Conservation (phyloP, 2,888 invertebrate genomes). For the Aelia acuminata region DNA sequence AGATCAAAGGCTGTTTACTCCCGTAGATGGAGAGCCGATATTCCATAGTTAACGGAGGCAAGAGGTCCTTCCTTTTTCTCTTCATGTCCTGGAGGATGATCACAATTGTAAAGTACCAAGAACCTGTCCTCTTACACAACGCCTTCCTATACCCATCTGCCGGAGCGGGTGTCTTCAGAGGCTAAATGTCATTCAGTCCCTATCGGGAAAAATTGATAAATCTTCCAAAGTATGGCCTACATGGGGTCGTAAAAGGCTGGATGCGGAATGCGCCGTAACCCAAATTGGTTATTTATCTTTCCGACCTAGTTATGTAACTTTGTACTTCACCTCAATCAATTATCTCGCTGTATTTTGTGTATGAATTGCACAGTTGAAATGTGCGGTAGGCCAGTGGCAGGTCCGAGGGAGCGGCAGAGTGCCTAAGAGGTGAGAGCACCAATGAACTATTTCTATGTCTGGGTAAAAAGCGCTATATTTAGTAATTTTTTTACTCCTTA, state of each 20-base stretch:
- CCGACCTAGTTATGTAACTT: background rate
- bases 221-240: slow-evolving; percentile 14
- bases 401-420: too few relatives aligned
- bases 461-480: too few relatives aligned
- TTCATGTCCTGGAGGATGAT: background rate
- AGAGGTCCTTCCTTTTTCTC: background rate
- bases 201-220: slow-evolving; percentile 27
- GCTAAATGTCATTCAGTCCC: slow-evolving; percentile 21
- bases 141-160: slow-evolving; percentile 24
- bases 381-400: too few relatives aligned
- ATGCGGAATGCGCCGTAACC: slow-evolving; percentile 3
- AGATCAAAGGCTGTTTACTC: too few relatives aligned
- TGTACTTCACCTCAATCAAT: background rate
- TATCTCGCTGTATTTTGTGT: too few relatives aligned
- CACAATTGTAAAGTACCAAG: slow-evolving; percentile 25
- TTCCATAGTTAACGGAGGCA: background rate
- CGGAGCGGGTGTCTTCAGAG: background rate
- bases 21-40: background rate
- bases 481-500: too few relatives aligned
- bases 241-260: slow-evolving; percentile 3
- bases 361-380: too few relatives aligned
- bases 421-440: too few relatives aligned
- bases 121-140: slow-evolving; percentile 39
- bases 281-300: slow-evolving; percentile 16
- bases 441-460: too few relatives aligned